Percentiles rank a stretch among this genome's conserved stretches.
Conservation (phyloP, 2,888 invertebrate genomes). For the Diaprepes abbreviatus region DNA sequence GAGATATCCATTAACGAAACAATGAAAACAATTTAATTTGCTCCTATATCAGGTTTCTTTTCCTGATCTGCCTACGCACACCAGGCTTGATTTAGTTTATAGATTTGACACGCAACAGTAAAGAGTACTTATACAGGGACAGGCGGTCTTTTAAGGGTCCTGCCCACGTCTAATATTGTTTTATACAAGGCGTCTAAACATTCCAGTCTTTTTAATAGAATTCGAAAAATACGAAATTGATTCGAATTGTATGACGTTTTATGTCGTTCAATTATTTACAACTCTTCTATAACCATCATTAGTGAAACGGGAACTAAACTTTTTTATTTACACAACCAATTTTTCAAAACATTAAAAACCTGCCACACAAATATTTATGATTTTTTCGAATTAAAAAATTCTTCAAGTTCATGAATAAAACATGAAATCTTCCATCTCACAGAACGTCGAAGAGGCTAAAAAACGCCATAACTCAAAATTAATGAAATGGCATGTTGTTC, state of each 20-base stretch:
- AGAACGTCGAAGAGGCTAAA: not conserved
- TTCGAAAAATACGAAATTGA: no score
- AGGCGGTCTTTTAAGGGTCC: not conserved
- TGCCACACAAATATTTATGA: not conserved
- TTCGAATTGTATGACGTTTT: no score
- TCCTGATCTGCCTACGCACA: constrained; percentile 31
- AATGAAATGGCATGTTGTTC: not conserved
- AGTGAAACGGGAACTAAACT: no score
- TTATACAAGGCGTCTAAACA: no score
- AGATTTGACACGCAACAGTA: constrained; percentile 22
- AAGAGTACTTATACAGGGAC: constrained; percentile 12
- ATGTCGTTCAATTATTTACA: no score
- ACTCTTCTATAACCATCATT: no score
- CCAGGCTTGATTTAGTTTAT: constrained; percentile 21
- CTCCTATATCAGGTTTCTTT: constrained; percentile 39
- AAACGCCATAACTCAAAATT: not conserved
- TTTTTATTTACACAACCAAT: no score
- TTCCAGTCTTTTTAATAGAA: no score
- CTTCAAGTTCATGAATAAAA: not conserved
- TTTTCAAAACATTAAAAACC: no score
- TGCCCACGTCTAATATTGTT: not conserved
- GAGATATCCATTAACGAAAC: constrained; percentile 31
- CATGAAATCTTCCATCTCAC: not conserved
- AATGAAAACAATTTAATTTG: constrained; percentile 40
- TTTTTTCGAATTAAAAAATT: not conserved